phyloP scores from a whole-genome alignment of 2,113 vertebrate genomes.

The Montifringilla adamsi region DNA sequence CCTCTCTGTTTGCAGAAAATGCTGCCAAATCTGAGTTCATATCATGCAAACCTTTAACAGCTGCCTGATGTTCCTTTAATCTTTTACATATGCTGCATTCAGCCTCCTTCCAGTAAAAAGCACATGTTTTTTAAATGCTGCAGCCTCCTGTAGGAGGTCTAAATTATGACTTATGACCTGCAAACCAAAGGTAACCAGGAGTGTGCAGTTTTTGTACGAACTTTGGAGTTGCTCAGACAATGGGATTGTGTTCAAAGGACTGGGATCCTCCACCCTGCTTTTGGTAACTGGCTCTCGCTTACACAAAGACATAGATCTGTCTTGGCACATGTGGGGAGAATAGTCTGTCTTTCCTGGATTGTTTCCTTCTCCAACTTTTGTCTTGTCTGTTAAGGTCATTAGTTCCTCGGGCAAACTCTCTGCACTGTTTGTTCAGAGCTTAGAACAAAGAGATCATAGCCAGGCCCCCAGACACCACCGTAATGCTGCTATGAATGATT shows the following conservation, averaged over 20 bases:
- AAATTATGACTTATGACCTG: not conserved
- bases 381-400: slow-evolving; percentile 52
- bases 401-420: not conserved
- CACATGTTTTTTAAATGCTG: not conserved
- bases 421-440: slow-evolving; percentile 20
- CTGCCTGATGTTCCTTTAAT: slow-evolving; percentile 46
- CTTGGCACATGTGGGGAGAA: not conserved
- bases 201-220: not conserved
- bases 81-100: slow-evolving; percentile 30
- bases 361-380: slow-evolving; percentile 32
- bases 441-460: slow-evolving; percentile 49
- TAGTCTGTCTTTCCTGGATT: not conserved
- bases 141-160: slow-evolving; percentile 13
- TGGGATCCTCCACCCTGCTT: not conserved
- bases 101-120: not conserved
- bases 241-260: not conserved
- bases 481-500: slow-evolving; percentile 11
- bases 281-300: not conserved
- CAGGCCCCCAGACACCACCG: slow-evolving; percentile 5
- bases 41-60: slow-evolving; percentile 10
- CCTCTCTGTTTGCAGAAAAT: not conserved
- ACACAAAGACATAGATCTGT: not conserved
- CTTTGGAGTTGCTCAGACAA: not conserved
- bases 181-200: not conserved
- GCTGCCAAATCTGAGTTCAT: slow-evolving; percentile 31